Evolutionary conservation across 2,113 vertebrate species (phyloP), one percentile per base, ranked within the genome.

Genomic region (Carollia perspicillata): DNA sequence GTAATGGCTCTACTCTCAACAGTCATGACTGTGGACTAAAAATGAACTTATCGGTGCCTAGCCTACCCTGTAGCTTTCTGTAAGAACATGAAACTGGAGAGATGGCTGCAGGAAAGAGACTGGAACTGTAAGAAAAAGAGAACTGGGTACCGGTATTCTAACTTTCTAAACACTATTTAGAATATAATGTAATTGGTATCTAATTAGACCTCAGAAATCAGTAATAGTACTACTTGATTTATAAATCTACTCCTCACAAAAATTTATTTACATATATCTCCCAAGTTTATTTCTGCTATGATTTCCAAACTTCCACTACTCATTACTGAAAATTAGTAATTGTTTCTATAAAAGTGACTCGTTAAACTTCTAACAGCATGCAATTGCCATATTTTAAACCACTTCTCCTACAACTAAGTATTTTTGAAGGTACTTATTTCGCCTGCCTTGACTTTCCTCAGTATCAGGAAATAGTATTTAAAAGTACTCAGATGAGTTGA

Each of bases 331-430:
- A 90, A 35, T 65, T 84, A 84, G 4, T 84, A 85, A 95, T 11
- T 18, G 26, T 81, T 90, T 81, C 81, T 26, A 49, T 80, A 93
- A 93, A 96, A 81, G n/a, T 58, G 63, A 89, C 69, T 92, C 71
- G 63, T 35, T 92, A 65, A 97, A 77, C 30, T 84, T 90, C 5
- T 47, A 93, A 92, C 3, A 53, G 23, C 5, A 13, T 95, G 4
- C 6, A 93, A 87, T 0, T 93, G 14, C 42, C 58, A 51, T 28
- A 51, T 35, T 42, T 90, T 75, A 74, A 95, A 51, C 30, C 6
- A 37, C 51, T 93, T 81, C 51, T 88, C 55, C 53, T 74, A 87
- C 28, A 49, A 92, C 12, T 30, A 79, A 94, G 5, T 75, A 96
- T 84, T 74, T 79, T 23, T 90, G 30, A 88, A 79, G 26, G 33